Evolutionary conservation across 2,888 invertebrate genomes (phyloP).

Genomic region (Hypolimnas misippus): DNA sequence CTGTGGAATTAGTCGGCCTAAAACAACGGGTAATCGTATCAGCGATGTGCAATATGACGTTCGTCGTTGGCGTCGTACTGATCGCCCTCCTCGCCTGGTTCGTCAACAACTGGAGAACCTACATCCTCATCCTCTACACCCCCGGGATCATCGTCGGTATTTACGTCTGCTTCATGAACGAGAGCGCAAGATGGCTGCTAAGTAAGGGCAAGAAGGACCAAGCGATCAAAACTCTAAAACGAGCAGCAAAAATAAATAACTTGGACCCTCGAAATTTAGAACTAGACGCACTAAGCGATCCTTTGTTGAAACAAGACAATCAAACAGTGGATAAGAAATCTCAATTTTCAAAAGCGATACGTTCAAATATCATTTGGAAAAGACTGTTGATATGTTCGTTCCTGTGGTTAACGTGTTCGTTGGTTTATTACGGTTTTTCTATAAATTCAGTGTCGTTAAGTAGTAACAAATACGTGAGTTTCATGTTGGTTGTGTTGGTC

Average conservation of each 20-base stretch:
- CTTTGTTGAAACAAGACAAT: slow-evolving; percentile 62
- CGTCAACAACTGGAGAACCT: slow-evolving; percentile 88
- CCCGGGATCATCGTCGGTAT: slow-evolving; percentile 87
- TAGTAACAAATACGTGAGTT: slow-evolving; percentile 90
- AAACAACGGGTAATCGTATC: slow-evolving; percentile 89
- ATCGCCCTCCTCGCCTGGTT: slow-evolving; percentile 89
- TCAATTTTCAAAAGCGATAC: slow-evolving; percentile 78
- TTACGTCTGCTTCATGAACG: slow-evolving; percentile 90
- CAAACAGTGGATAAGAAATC: slow-evolving; percentile 67
- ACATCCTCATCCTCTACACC: slow-evolving; percentile 87
- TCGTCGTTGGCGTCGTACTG: slow-evolving; percentile 89
- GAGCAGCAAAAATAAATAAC: slow-evolving; percentile 87
- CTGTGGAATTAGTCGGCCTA: slow-evolving; percentile 91
- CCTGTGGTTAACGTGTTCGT: slow-evolving; percentile 91
- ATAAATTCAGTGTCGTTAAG: slow-evolving; percentile 90
- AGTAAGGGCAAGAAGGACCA: slow-evolving; percentile 87
- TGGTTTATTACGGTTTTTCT: slow-evolving; percentile 92
- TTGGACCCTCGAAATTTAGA: slow-evolving; percentile 77
- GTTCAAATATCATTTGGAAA: slow-evolving; percentile 82
- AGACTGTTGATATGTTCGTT: slow-evolving; percentile 87
- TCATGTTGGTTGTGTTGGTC: slow-evolving; percentile 85
- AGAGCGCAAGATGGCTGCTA: slow-evolving; percentile 91
- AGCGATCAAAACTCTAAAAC: slow-evolving; percentile 85
- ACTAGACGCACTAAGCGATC: slow-evolving; percentile 73
- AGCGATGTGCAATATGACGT: slow-evolving; percentile 89